Evolutionary conservation across 2,797 vertebrate species (phyloP), one percentile per base, ranked within the genome.

Genomic region (Propithecus deckenii): DNA sequence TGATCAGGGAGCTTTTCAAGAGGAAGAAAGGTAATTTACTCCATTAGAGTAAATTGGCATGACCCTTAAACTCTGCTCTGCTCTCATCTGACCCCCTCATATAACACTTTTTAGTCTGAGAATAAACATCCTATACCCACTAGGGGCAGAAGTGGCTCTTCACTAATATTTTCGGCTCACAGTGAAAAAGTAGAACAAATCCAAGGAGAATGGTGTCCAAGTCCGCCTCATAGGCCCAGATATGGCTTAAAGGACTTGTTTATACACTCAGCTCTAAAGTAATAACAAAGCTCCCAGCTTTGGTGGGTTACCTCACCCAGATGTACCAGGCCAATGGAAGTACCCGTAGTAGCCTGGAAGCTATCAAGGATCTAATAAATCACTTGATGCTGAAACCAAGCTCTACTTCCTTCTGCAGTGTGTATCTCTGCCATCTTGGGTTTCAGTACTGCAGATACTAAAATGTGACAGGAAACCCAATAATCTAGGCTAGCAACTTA

Each of bases 241-340:
- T 80, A 72, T 80, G 78, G 69, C 63, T 92, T 83, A 78, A 78
- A 93, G 41, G 41, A 86, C 32, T 86, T 80, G 55, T 12, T 25
- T 80, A 96, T 95, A 94, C 46, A 75, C 57, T 93, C 69, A 96
- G 48, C 57, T 88, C 10, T 7, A 55, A 94, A 88, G 71, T 12
- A 72, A 22, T 88, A 67, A 88, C 41, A 91, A 69, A 88, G 55
- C 23, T 78, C 48, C 35, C 63, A 32, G 59, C 17, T 30, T 13
- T 23, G 10, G 28, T 30, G 14, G 17, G 30, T 85, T 32, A 74
- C 83, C 43, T 96, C 50, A 35, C 52, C 35, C 18, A 12, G 3
- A 5, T 7, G 32, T 78, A 38, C 28, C 38, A 30, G 55, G 55
- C 65, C 43, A 69, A 25, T 4, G 6, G 75, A 95, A 93, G 41